Conservation (phyloP, 2,888 invertebrate species). For the Entomobrya multifasciata region DNA sequence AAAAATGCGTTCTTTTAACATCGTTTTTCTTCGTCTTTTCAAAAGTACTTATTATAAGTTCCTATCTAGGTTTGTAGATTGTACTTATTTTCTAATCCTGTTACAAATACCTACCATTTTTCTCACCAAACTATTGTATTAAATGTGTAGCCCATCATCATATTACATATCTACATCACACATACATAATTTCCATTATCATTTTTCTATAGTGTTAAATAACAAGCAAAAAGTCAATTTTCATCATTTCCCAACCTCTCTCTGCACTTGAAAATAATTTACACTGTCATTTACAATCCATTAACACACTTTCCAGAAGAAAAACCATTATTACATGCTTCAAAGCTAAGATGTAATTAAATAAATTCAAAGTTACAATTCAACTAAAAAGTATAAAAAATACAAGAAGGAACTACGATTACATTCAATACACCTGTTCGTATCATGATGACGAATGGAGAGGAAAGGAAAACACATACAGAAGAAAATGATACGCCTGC, state of each 20-base stretch:
- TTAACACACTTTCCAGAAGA: constrained; percentile 46
- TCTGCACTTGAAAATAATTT: constrained; percentile 51
- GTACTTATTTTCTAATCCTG: constrained; percentile 47
- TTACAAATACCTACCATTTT: constrained; percentile 37
- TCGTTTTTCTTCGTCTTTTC: not conserved
- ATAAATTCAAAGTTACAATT: constrained; percentile 30
- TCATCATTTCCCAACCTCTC: too few relatives aligned
- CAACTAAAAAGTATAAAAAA: not conserved
- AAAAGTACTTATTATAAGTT: not conserved
- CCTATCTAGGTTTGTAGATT: constrained; percentile 34
- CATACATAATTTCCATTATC: too few relatives aligned
- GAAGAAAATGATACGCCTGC: not conserved
- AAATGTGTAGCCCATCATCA: too few relatives aligned
- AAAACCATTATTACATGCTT: not conserved
- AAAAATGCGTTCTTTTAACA: not conserved
- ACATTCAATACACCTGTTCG: not conserved
- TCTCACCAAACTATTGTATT: too few relatives aligned
- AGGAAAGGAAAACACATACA: not conserved
- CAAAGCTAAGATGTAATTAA: not conserved
- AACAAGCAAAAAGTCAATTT: not conserved
- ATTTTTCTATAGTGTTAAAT: too few relatives aligned
- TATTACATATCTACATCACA: too few relatives aligned
- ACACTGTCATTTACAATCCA: constrained; percentile 62
- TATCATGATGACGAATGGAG: not conserved
- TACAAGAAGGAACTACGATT: not conserved